Evolutionary conservation across 1,140 invertebrate species (phyloP).

Genomic region (Mya arenaria): DNA sequence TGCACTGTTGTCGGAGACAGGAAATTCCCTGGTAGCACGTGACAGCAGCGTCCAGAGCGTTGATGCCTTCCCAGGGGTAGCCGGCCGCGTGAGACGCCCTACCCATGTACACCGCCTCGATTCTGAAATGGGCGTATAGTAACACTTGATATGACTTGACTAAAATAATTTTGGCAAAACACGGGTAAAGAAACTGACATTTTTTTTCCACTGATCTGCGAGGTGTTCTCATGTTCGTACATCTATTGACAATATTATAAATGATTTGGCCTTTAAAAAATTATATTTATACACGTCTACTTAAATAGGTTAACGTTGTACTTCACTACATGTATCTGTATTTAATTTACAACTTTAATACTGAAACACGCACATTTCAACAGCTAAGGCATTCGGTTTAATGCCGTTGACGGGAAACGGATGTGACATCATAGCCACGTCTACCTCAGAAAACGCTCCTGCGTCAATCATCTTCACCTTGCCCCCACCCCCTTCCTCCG

Average conservation of each 20-base stretch:
- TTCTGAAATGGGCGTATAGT: no score
- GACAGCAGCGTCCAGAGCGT: slow-evolving; percentile 67
- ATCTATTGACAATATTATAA: no score
- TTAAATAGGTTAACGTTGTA: no score
- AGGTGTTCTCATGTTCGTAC: no score
- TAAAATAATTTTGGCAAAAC: no score
- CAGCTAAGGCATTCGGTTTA: slow-evolving; percentile 30
- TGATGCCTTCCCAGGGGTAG: slow-evolving; percentile 63
- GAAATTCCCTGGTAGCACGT: slow-evolving; percentile 61
- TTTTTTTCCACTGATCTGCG: no score
- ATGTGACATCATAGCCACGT: slow-evolving; percentile 79
- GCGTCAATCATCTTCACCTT: slow-evolving; percentile 73
- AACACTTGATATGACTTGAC: no score
- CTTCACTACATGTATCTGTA: no score
- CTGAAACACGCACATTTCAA: slow-evolving; percentile 34
- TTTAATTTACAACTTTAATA: background rate
- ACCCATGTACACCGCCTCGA: slow-evolving; percentile 42
- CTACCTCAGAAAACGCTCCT: slow-evolving; percentile 75
- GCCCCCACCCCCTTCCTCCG: slow-evolving; percentile 78
- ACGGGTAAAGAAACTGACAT: no score
- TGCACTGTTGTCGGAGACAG: slow-evolving; percentile 65
- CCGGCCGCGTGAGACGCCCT: slow-evolving; percentile 59
- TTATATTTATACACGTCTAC: background rate
- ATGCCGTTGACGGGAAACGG: slow-evolving; percentile 50
- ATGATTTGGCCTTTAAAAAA: no score